A percentile compares a stretch with the other conserved stretches of the same genome.
Conservation (phyloP, 92 coral and sea anemone species). For the Phenganax marumi region DNA sequence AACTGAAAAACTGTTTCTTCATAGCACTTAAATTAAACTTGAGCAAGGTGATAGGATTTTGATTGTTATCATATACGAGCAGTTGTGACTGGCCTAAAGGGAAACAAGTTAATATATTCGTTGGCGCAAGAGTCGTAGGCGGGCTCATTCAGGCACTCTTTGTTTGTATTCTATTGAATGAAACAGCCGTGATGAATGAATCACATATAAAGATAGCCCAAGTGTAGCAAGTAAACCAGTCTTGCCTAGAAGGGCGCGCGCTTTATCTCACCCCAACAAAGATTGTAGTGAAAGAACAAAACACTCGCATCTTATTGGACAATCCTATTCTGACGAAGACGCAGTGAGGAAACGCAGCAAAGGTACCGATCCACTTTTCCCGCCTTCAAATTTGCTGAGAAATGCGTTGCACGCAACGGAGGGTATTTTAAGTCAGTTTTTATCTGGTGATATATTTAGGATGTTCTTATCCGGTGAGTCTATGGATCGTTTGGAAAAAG, state of each 20-base stretch:
- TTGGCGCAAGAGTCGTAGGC: slow-evolving; percentile 21
- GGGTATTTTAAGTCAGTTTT: not conserved
- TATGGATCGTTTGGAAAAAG: slow-evolving; percentile 20
- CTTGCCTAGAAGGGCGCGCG: slow-evolving; percentile 10
- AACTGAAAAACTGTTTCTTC: not conserved
- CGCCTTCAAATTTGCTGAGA: not conserved
- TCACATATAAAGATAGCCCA: not conserved
- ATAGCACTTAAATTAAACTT: not conserved
- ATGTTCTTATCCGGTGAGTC: not conserved
- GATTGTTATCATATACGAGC: not conserved
- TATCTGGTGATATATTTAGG: not conserved
- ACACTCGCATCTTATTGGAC: slow-evolving; percentile 17
- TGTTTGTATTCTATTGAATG: slow-evolving; percentile 35
- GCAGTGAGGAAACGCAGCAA: not conserved
- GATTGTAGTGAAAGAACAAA: not conserved
- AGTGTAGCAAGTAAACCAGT: slow-evolving; percentile 1
- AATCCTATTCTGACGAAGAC: slow-evolving; percentile 1
- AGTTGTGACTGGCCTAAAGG: not conserved
- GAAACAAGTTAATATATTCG: slow-evolving; percentile 24
- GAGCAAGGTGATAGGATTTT: slow-evolving; percentile 7
- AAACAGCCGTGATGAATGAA: slow-evolving; percentile 13
- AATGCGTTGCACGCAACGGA: not conserved
- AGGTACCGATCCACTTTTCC: slow-evolving; percentile 15
- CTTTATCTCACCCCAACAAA: not conserved
- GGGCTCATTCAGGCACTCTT: slow-evolving; percentile 29